Base-by-base conservation (phyloP, 1,140 invertebrate species). In the Apis cerana region DNA sequence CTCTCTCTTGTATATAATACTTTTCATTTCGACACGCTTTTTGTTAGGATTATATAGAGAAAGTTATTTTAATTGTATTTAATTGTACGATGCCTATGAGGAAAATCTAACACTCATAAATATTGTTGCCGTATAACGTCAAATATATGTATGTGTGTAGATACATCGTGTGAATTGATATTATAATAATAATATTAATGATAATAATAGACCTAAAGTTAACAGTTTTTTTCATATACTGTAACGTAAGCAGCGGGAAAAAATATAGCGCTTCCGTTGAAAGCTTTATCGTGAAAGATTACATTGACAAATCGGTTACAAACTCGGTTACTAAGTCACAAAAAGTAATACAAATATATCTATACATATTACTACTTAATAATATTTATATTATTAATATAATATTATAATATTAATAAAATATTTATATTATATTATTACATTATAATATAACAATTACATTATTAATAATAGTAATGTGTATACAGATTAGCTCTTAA, bases 251-350 rank as follows among this genome's bases (percentile, higher is more conserved):
- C 52, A 65, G 52, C 56, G 43, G 52, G 62, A 50, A 81, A 76
- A 54, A n/a, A 69, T 48, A n/a, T 72, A 43, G 59, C 75, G 75
- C n/a, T 75, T 58, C 19, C 64, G 75, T 33, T 72, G 54, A 76
- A 64, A 65, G 33, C 58, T 21, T 43, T 56, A 69, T 43, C 19
- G 15, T 61, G 8, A 27, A 23, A 50, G 11, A 50, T 69, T 43
- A 69, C 52, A 58, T 15, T 13, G 43, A 23, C 21, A 54, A 76
- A 69, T 71, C 50, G 19, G 13, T 61, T 72, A 68, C 67, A 71
- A 48, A 23, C 23, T 69, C 58, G 64, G 85, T 91, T 88, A 91
- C 89, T 90, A 90, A 91, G 88, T 91, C 87, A 92, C 89, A 89
- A 89, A 85, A 64, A 78, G 59, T 27, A 78, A 58, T 74, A 74